Evolutionary conservation across 1,140 invertebrate genomes (phyloP).

Genomic region (Chrysoperla carnea): DNA sequence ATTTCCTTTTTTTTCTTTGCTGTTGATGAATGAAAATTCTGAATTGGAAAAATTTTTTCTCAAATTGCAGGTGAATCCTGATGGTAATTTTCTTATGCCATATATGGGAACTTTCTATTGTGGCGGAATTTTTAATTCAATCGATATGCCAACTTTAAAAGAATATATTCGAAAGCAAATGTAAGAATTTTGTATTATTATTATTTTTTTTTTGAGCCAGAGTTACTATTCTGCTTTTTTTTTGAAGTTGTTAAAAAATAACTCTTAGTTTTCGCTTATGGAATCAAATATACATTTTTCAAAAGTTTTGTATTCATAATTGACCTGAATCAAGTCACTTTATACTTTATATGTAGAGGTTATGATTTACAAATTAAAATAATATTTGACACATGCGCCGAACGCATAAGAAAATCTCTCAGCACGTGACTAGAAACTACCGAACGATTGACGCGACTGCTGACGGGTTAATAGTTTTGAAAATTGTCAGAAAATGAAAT

Average conservation of each 20-base stretch:
- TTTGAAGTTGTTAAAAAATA: neutral
- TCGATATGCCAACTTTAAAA: conserved; percentile 41
- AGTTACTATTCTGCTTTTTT: neutral
- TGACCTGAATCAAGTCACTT: no score
- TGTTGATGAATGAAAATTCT: neutral
- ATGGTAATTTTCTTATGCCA: conserved; percentile 30
- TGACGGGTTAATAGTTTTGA: no score
- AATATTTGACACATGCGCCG: no score
- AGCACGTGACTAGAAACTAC: no score
- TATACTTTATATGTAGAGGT: no score
- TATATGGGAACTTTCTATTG: conserved; percentile 43
- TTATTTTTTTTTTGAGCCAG: conserved; percentile 1
- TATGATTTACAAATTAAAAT: no score
- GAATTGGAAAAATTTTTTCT: neutral
- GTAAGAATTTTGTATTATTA: conserved; percentile 31
- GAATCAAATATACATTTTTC: no score
- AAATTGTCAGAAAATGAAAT: no score
- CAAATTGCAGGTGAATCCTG: conserved; percentile 10
- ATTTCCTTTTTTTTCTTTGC: neutral
- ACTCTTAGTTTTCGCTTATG: neutral
- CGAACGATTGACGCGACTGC: no score
- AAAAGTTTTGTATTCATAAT: no score
- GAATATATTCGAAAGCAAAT: conserved; percentile 71
- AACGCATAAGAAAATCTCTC: no score
- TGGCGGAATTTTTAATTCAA: conserved; percentile 27